Evolutionary conservation across 1,140 invertebrate species (phyloP).

Genomic region (Drosophila erecta): DNA sequence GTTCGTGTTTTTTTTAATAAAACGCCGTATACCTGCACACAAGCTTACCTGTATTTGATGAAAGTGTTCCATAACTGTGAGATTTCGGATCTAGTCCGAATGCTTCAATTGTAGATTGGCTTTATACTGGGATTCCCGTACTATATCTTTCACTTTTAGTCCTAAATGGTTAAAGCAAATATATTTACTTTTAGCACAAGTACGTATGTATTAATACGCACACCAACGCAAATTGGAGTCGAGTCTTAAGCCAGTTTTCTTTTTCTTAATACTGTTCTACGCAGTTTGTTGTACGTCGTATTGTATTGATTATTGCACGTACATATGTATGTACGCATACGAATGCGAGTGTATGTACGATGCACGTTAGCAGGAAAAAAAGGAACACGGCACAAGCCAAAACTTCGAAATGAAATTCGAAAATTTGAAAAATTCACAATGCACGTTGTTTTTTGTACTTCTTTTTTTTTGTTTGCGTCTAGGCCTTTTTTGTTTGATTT

Average conservation of each 20-base stretch:
- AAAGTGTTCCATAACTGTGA: slow-evolving; percentile 79
- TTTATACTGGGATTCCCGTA: slow-evolving; percentile 11
- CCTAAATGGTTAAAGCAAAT: slow-evolving; percentile 9
- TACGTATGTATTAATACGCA: slow-evolving; percentile 13
- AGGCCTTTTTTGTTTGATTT: neutral
- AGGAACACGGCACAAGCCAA: slow-evolving; percentile 39
- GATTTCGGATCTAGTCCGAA: slow-evolving; percentile 27
- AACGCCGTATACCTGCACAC: slow-evolving; percentile 44
- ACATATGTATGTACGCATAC: slow-evolving; percentile 1
- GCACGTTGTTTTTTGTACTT: slow-evolving; percentile 12
- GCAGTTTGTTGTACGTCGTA: slow-evolving; percentile 53
- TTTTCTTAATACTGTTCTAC: slow-evolving; percentile 46
- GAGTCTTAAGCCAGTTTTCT: slow-evolving; percentile 51
- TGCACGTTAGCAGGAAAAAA: slow-evolving; percentile 17
- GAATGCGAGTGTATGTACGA: slow-evolving; percentile 37
- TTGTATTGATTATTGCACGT: slow-evolving; percentile 72
- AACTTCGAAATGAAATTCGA: slow-evolving; percentile 32
- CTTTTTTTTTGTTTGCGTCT: neutral
- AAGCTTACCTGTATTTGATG: slow-evolving; percentile 84
- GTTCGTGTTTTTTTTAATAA: slow-evolving; percentile 30
- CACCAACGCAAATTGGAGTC: slow-evolving; percentile 31
- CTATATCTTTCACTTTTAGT: slow-evolving; percentile 5
- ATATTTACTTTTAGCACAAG: neutral
- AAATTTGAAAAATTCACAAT: slow-evolving; percentile 26
- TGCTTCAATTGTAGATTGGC: slow-evolving; percentile 9